Base-by-base conservation (phyloP, 2,113 vertebrate genomes). In the Corvus moneduloides region DNA sequence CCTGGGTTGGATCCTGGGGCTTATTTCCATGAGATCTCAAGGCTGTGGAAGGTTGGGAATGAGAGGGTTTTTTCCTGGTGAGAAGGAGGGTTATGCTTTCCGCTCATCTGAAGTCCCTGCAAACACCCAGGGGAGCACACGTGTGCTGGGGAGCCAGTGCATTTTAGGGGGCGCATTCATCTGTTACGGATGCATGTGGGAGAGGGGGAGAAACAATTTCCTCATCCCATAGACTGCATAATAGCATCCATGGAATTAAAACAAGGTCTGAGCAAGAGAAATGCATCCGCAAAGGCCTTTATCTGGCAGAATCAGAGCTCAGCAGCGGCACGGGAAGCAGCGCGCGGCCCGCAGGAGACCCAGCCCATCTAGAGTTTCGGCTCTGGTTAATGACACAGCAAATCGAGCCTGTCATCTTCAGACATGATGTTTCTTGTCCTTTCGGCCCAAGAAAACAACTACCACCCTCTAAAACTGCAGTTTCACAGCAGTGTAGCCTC, bases 341-440 rank as follows among this genome's bases (percentile, higher is more conserved):
- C 23, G 7, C 7, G 41, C 80, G 75, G 92, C 93, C 62, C 93
- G 56, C 93, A 62, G 94, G 96, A 97, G 97, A 97, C 95, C 93
- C 90, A 93, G 83, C 97, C 94, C 87, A 97, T 93, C 91, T 98
- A 96, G 80, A 82, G 97, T 98, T 98, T 98, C 97, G 90, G 97
- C 97, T 98, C 98, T 99, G 98, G 90, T 98, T 98, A 99, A 98
- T 98, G 98, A 98, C 98, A 97, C 96, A 80, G 90, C 97, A 98
- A 98, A 99, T 98, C 97, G 97, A 98, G 97, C 97, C 97, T 98
- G 98, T 98, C 98, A 98, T 98, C 94, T 90, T 97, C 18, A 95
- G 96, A 97, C 97, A 72, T 66, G 83, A 97, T 59, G 94, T 97
- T 97, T 97, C 96, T 97, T 96, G 94, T 93, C 87, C 19, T 96